A percentile compares a stretch with the other conserved stretches of the same genome.
phyloP scores from a whole-genome alignment of 2,888 invertebrate genomes.

The Rhaphigaster nebulosa region DNA sequence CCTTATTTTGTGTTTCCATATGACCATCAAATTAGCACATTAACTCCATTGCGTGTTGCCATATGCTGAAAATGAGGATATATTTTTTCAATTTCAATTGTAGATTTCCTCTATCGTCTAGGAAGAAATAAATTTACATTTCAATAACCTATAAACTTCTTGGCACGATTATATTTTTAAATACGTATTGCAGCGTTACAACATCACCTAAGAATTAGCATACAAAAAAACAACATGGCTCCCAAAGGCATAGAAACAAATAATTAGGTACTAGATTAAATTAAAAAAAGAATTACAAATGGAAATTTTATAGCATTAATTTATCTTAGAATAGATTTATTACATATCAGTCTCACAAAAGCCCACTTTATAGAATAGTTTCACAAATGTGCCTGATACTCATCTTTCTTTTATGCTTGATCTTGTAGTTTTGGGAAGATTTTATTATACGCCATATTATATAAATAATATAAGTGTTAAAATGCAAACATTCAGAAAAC shows the following conservation, averaged over 20 bases:
- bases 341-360: no score
- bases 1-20: background rate
- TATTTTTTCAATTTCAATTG: background rate
- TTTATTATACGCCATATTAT: no score
- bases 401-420: no score
- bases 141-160: background rate
- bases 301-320: background rate
- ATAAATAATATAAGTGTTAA: no score
- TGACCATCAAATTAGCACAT: background rate
- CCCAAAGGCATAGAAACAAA: background rate
- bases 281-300: background rate
- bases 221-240: background rate
- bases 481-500: no score
- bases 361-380: no score
- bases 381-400: no score
- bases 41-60: background rate
- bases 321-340: background rate
- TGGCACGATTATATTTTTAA: background rate
- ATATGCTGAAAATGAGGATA: background rate
- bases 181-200: background rate
- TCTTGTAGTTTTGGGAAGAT: no score
- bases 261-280: background rate
- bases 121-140: background rate
- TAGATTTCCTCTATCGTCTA: background rate
- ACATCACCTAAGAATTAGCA: background rate